Conservation (phyloP, 2,113 vertebrate genomes). For the Synchiropus splendidus region DNA sequence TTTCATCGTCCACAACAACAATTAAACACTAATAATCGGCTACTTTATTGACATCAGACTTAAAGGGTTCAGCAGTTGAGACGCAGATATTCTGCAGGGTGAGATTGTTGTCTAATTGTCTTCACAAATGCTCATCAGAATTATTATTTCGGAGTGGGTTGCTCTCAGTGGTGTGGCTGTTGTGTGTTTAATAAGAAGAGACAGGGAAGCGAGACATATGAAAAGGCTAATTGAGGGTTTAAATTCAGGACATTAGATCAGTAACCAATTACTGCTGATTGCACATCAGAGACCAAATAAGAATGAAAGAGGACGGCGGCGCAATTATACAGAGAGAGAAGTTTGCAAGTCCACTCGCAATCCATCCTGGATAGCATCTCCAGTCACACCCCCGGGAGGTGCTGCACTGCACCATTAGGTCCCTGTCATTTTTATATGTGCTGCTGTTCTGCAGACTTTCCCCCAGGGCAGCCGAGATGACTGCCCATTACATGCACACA, state of each 20-base stretch:
- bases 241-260: constrained; percentile 86
- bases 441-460: constrained; percentile 57
- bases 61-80: too few relatives aligned
- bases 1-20: too few relatives aligned
- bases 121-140: too few relatives aligned
- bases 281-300: constrained; percentile 61
- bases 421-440: constrained; percentile 21
- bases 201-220: constrained; percentile 61
- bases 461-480: constrained; percentile 73
- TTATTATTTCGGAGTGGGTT: too few relatives aligned
- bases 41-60: too few relatives aligned
- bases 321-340: not conserved
- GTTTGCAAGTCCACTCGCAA: not conserved
- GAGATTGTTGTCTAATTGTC: too few relatives aligned
- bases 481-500: constrained; percentile 69
- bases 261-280: constrained; percentile 67
- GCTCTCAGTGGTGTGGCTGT: too few relatives aligned
- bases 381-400: constrained; percentile 6
- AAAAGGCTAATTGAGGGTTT: constrained; percentile 15
- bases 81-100: too few relatives aligned
- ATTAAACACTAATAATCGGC: too few relatives aligned
- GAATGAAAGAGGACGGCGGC: constrained; percentile 1
- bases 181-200: too few relatives aligned
- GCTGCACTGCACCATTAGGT: constrained; percentile 29
- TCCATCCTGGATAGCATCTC: constrained; percentile 26